Conservation (phyloP, 2,113 vertebrate genomes). For the Lathamus discolor region DNA sequence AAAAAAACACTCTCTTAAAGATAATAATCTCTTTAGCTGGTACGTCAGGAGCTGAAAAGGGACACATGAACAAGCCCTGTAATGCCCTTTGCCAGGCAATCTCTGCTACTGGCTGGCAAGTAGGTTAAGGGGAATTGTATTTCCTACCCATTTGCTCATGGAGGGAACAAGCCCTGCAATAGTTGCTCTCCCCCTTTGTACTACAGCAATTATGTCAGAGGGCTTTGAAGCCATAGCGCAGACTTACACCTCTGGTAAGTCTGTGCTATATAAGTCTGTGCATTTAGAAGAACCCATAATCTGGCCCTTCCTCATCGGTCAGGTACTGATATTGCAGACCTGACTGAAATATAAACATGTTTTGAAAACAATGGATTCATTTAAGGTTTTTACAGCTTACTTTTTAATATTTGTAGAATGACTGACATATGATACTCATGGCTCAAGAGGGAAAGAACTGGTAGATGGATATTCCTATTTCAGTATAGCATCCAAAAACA, state of each 20-base stretch:
- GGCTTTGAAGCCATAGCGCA: neutral
- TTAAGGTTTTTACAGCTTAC: neutral
- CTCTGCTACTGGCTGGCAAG: neutral
- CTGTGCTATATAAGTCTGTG: neutral
- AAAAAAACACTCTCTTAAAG: neutral
- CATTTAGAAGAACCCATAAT: neutral
- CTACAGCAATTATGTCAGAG: neutral
- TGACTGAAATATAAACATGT: neutral
- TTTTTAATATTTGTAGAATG: neutral
- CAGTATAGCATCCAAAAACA: neutral
- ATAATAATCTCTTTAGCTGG: slow-evolving; percentile 14
- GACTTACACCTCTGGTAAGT: neutral
- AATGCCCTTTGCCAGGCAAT: neutral
- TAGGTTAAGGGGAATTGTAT: neutral
- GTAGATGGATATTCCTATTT: slow-evolving; percentile 26
- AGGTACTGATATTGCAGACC: neutral
- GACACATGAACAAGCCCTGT: neutral
- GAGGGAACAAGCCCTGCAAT: neutral
- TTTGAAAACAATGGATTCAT: neutral
- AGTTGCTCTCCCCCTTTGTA: neutral
- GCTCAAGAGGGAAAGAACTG: slow-evolving; percentile 1
- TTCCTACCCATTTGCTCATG: neutral
- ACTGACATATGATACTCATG: neutral
- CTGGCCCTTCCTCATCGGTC: neutral
- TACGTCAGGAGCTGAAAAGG: neutral